phyloP scores from a whole-genome alignment of 2,797 vertebrate species.

The Holocentrus rufus region DNA sequence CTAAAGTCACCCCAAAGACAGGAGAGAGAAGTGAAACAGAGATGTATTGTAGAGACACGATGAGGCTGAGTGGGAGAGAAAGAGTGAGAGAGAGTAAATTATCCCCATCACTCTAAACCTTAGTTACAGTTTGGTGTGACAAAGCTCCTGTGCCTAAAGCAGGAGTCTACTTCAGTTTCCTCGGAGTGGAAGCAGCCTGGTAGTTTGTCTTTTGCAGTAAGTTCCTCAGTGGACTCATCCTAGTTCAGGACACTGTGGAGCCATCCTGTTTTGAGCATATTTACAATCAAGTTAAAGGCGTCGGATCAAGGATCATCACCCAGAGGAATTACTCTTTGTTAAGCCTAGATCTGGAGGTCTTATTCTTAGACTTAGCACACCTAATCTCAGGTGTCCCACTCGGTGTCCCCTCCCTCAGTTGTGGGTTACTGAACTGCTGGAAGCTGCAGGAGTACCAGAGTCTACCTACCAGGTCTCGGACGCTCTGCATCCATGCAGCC shows the following conservation, averaged over 20 bases:
- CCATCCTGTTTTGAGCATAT: conserved; percentile 27
- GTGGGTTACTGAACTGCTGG: conserved; percentile 34
- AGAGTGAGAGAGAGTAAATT: neutral
- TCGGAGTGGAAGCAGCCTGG: neutral
- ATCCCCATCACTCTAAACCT: neutral
- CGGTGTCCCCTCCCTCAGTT: neutral
- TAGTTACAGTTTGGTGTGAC: conserved; percentile 5
- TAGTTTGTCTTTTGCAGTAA: neutral
- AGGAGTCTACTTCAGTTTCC: neutral
- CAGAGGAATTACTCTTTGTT: conserved; percentile 73
- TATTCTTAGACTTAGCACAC: conserved; percentile 63
- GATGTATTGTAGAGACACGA: neutral
- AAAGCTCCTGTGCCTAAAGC: neutral
- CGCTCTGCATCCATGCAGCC: conserved; percentile 7
- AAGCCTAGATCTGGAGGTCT: conserved; percentile 75
- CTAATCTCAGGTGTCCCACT: conserved; percentile 63
- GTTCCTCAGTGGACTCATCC: conserved; percentile 22
- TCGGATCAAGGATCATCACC: conserved; percentile 70
- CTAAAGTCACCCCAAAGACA: neutral
- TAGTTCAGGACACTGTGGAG: conserved; percentile 7
- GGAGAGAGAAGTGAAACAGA: too few relatives aligned
- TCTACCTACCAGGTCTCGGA: neutral
- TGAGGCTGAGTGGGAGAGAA: too few relatives aligned
- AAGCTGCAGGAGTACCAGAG: conserved; percentile 6
- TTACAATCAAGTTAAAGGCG: conserved; percentile 71